These are phyloP conservation scores for Holacanthella duospinosa DNA, from an alignment of 2,888 invertebrate species.

Conservation along the genomic window DNA sequence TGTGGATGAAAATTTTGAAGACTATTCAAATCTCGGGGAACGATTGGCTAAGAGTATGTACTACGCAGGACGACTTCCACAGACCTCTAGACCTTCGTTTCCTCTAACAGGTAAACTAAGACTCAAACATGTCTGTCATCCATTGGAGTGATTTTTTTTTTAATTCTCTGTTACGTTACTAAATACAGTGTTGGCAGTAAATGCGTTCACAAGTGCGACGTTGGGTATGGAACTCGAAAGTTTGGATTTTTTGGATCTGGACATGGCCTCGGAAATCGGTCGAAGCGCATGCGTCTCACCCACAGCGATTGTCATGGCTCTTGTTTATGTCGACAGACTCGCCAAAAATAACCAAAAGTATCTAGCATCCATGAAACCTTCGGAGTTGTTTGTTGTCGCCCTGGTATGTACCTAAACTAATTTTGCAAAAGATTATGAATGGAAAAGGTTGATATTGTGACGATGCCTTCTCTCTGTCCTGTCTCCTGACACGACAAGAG, in stretches of 20 bases:
- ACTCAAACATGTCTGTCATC: neutral
- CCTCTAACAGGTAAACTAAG: conserved; percentile 62
- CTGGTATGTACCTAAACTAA: conserved; percentile 59
- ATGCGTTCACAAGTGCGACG: conserved; percentile 67
- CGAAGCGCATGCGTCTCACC: conserved; percentile 78
- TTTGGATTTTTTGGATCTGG: conserved; percentile 62
- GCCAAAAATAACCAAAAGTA: conserved; percentile 65
- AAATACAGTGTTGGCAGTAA: conserved; percentile 66
- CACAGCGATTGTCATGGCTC: conserved; percentile 80
- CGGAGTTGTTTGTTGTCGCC: conserved; percentile 87
- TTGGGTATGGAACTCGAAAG: conserved; percentile 52
- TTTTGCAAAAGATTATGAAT: neutral
- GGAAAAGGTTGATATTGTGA: no score
- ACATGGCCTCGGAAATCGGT: conserved; percentile 64
- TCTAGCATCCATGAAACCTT: conserved; percentile 68
- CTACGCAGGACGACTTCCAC: conserved; percentile 64
- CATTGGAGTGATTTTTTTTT: conserved; percentile 12
- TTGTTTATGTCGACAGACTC: conserved; percentile 85
- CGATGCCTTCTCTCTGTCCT: no score
- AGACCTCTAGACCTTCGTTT: conserved; percentile 59
- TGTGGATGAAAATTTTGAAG: conserved; percentile 43
- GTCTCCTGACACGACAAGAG: no score
- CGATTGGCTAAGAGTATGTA: conserved; percentile 80
- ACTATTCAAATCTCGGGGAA: conserved; percentile 66
- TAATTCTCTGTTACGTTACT: conserved; percentile 8